Evolutionary conservation across 2,888 invertebrate genomes (phyloP), one percentile per base, ranked within the genome.

Genomic region (Serripes groenlandicus): DNA sequence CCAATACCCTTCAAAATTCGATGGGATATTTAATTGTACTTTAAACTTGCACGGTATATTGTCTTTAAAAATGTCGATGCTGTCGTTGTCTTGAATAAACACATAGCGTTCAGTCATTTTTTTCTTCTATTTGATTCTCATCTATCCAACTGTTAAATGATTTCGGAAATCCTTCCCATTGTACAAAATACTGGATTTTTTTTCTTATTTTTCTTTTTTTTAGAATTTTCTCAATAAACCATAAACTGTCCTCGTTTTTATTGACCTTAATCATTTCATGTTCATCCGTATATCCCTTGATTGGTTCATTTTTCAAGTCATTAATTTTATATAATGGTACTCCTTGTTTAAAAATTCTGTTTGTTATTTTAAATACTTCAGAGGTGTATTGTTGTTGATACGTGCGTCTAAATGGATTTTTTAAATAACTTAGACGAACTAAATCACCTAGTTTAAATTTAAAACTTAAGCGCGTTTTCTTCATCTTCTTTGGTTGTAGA

Each of bases 311-410:
- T 26, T 80, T 83, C 34, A 76, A 68, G 34, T 79, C 83, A 56
- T 64, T 37, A 5, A 79, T 54, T 54, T 79, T 79, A 58, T 83
- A 83, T n/a, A 76, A 35, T 3, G 79, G 79, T 35, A 79, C 76
- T 52, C 73, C 73, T 70, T 79, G 79, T 73, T 54, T 79, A 68
- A 83, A 70, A 11, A 78, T 11, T 76, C 73, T 68, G 23, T 60
- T 76, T 34, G 66, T 73, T 26, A 76, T 76, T 70, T 74, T 78
- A 70, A 83, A 83, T 18, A 83, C 76, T 56, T 79, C 79, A 0
- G 78, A 52, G 23, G 78, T 75, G 58, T 83, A 78, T 68, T 78
- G 78, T n/a, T 83, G 78, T 72, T 82, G 78, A 72, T 78, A 83
- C 3, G 78, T 60, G 7, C 82, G 58, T 72, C 78, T 37, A 75